Evolutionary conservation across 2,797 vertebrate species (phyloP), one percentile per base, ranked within the genome.

Genomic region (Cygnus olor): DNA sequence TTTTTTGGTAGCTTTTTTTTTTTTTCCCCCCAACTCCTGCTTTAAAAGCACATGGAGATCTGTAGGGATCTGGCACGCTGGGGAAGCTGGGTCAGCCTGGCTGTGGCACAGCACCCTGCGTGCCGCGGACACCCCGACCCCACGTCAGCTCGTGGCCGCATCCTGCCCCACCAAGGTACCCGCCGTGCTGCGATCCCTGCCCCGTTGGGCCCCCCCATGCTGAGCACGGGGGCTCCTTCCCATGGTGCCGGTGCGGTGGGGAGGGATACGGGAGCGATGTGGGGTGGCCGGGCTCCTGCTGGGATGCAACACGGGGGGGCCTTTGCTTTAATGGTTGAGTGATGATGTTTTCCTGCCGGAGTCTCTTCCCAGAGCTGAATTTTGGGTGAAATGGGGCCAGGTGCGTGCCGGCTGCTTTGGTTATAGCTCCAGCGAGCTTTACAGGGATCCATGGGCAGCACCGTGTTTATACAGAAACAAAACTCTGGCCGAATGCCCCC

Each of bases 241-340:
- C 34, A 0, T 2, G 6, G 14, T 3, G 27, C 73, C 69, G 0
- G 0, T 28, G 34, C 2, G 0, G 61, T 27, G 51, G 25, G 25
- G 25, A 53, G 51, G 51, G 51, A 28, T 53, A 9, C 25, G 25
- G 51, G 30, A 61, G 45, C 7, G 1, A 40, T 0, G 10, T 13
- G 36, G 44, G 30, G 32, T 6, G 5, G 10, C 28, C 1, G 5
- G 51, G 21, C 25, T 53, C 51, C 49, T 51, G 49, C 49, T 51
- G 51, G 51, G 51, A 53, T 53, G 51, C 51, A 10, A 15, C 25
- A 27, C 8, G 14, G 25, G 25, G 25, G 16, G 16, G 28, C n/a
- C n/a, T 36, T 15, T 34, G 57, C n/a, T 53, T 27, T 28, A 53
- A 24, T 30, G 28, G 28, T 30, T 10, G 53, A 54, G 53, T 6